Base-by-base conservation (phyloP, 1,140 invertebrate genomes). In the Laodelphax striatellus region DNA sequence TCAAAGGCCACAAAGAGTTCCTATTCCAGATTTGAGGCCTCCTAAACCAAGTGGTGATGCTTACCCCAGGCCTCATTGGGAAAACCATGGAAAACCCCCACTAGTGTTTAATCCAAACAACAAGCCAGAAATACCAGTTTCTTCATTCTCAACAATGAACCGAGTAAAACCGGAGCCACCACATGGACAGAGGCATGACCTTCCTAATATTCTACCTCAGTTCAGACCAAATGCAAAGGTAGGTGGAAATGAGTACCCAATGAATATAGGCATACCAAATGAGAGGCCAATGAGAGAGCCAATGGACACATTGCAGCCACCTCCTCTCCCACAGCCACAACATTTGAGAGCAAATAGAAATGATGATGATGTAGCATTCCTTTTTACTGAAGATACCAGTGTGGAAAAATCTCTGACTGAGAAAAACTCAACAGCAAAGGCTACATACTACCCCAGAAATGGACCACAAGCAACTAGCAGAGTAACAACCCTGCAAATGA, bases 201-300 rank as follows among this genome's bases (percentile, higher is more conserved):
- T 86, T 50, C 84, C 84, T 0, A 86, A 86, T 64, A 85, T 86
- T 63, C 64, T 86, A 34, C 84, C 84, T 0, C 84, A 86, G 65
- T 86, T 86, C 58, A 72, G 83, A 54, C 84, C 84, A 0, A 85
- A 85, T 62, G 78, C 80, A 0, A 81, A 82, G 64, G 71, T 79
- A 2, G 81, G 80, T 0, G 72, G 74, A 17, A 76, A 76, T 1
- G 80, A 80, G 61, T 69, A 71, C 19, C 70, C 69, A 60, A 9
- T 21, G 9, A 52, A 58, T 43, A 31, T 46, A 16, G 22, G 14
- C 1, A 21, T 53, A 57, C 43, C 42, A 16, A 52, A 19, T 55
- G 73, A 77, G 24, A 66, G 69, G 52, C 73, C 0, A 68, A 69
- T n/a, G 72, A 76, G 62, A 55, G 61, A 65, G 28, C 68, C 68